Conservation (phyloP, 2,797 vertebrate species). For the Cossypha dichroa region DNA sequence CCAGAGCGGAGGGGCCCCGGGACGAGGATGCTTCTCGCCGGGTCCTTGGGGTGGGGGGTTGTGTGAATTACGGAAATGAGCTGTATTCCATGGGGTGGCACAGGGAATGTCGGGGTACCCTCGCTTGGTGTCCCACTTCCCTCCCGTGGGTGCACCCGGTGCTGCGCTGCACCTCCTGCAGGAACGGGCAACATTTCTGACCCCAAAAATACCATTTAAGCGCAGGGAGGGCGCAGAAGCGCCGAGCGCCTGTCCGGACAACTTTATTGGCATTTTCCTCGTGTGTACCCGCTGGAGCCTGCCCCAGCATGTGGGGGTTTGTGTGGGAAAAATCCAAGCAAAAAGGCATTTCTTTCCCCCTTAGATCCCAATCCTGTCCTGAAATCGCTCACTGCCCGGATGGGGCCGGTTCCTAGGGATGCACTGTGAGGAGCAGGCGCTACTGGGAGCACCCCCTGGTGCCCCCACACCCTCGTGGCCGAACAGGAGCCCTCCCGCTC, state of each 20-base stretch:
- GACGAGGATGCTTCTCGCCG: rapidly evolving
- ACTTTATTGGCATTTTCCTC: neutral
- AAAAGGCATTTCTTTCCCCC: rapidly evolving
- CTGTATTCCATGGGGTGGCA: neutral
- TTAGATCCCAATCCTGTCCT: neutral
- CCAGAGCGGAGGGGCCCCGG: neutral
- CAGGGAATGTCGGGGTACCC: neutral
- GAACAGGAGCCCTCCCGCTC: neutral
- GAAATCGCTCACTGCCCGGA: neutral
- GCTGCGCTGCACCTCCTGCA: rapidly evolving
- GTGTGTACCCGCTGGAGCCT: neutral
- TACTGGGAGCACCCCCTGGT: neutral
- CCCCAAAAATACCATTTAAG: neutral
- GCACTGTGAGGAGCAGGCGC: neutral
- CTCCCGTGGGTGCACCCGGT: rapidly evolving
- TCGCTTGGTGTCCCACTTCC: rapidly evolving
- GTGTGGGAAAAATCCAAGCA: neutral
- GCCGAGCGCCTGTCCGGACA: rapidly evolving
- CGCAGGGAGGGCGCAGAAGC: rapidly evolving
- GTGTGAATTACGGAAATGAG: neutral
- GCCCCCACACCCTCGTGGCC: neutral
- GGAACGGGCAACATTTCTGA: neutral
- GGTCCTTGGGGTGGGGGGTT: no score
- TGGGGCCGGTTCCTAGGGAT: no score
- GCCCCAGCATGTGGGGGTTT: rapidly evolving